Conservation (phyloP, 2,888 invertebrate species). For the Copidosoma aretas region DNA sequence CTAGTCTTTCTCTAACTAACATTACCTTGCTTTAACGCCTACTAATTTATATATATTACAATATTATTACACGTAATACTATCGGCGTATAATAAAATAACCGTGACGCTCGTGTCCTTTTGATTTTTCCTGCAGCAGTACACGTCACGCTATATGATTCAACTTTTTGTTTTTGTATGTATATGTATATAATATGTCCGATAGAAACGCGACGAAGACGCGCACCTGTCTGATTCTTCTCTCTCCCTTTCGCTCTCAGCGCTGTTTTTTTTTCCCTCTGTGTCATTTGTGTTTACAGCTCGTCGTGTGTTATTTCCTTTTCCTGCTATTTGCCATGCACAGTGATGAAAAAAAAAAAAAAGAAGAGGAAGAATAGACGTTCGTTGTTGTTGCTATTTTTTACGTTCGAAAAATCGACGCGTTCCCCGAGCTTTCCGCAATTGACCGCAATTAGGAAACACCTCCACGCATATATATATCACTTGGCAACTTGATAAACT, state of each 20-base stretch:
- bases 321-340: conserved; percentile 9
- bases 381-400: not conserved
- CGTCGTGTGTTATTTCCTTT: conserved; percentile 26
- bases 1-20: conserved; percentile 32
- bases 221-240: conserved; percentile 3
- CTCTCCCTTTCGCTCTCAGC: not conserved
- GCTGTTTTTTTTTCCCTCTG: not conserved
- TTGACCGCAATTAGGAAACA: not conserved
- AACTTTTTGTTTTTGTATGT: conserved; percentile 34
- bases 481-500: not conserved
- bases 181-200: conserved; percentile 46
- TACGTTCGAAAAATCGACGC: not conserved
- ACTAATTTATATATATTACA: conserved; percentile 57
- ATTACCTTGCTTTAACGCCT: conserved; percentile 32
- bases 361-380: not conserved
- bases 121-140: not conserved
- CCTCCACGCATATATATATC: not conserved
- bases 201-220: conserved; percentile 43
- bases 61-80: conserved; percentile 63
- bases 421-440: not conserved
- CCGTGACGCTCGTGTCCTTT: conserved; percentile 35
- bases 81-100: conserved; percentile 62
- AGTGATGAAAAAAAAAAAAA: too few relatives aligned
- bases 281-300: conserved; percentile 37
- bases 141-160: conserved; percentile 36